Conservation (phyloP, 2,888 invertebrate species). For the Agriotes lineatus region DNA sequence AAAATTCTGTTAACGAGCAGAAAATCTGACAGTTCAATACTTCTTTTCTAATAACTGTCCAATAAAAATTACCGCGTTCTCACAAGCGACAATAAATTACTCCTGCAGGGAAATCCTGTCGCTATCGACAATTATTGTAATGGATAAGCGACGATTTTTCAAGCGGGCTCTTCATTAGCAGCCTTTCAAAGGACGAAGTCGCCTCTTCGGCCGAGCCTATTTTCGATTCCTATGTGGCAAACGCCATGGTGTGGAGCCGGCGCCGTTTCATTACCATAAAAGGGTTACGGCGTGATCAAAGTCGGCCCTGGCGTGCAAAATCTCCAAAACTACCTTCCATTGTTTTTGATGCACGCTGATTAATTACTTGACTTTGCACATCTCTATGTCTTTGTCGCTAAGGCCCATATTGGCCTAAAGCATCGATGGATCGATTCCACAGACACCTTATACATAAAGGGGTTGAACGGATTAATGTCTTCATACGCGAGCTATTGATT, state of each 20-base stretch:
- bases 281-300: neutral
- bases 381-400: constrained; percentile 32
- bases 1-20: constrained; percentile 1
- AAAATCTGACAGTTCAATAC: constrained; percentile 10
- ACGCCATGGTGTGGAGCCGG: too few relatives aligned
- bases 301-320: neutral
- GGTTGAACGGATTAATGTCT: constrained; percentile 56
- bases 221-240: too few relatives aligned
- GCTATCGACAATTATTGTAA: neutral
- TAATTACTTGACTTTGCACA: constrained; percentile 34
- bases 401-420: constrained; percentile 38
- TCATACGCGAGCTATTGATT: constrained; percentile 52
- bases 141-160: too few relatives aligned
- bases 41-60: neutral
- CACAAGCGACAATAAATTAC: neutral
- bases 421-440: constrained; percentile 42
- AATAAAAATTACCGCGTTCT: neutral
- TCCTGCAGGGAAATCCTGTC: neutral
- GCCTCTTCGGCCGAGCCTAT: too few relatives aligned
- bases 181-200: too few relatives aligned
- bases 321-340: constrained; percentile 23
- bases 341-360: constrained; percentile 35
- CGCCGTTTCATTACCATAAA: neutral
- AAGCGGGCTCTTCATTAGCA: too few relatives aligned
- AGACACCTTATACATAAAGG: constrained; percentile 50